These are phyloP conservation scores for Germaria angustata DNA, from an alignment of 2,888 invertebrate species.

Conservation along the genomic window DNA sequence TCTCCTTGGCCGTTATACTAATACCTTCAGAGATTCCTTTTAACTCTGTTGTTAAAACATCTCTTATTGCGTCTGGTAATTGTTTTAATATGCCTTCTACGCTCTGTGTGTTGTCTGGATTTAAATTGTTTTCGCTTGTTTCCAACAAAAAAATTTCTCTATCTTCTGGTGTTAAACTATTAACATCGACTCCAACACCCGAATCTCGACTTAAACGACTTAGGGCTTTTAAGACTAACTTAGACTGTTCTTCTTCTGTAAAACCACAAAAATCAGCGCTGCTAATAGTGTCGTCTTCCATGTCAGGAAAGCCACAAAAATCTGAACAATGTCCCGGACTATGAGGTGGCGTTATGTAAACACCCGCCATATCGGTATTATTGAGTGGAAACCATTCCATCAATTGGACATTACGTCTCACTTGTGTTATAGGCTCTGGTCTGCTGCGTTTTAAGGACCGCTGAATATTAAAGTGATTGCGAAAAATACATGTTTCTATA, in stretches of 20 bases:
- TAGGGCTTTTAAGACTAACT: background rate
- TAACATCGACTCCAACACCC: slow-evolving; percentile 70
- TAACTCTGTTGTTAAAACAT: slow-evolving; percentile 40
- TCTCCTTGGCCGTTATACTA: background rate
- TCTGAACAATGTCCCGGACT: slow-evolving; percentile 67
- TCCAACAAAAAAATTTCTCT: background rate
- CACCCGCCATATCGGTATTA: slow-evolving; percentile 58
- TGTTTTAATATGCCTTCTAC: slow-evolving; percentile 29
- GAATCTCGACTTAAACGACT: slow-evolving; percentile 72
- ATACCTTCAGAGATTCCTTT: background rate
- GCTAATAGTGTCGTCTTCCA: slow-evolving; percentile 45
- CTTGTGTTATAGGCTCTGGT: background rate
- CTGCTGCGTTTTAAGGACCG: slow-evolving; percentile 64
- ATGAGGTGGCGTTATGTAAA: slow-evolving; percentile 63
- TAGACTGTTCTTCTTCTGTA: slow-evolving; percentile 63
- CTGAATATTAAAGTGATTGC: too few relatives aligned
- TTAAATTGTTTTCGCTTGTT: background rate
- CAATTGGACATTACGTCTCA: slow-evolving; percentile 27
- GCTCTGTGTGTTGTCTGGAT: slow-evolving; percentile 1
- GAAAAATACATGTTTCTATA: too few relatives aligned
- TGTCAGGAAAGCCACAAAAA: slow-evolving; percentile 70
- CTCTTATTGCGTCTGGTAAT: slow-evolving; percentile 26
- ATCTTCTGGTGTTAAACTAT: slow-evolving; percentile 40
- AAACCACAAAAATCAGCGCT: slow-evolving; percentile 67
- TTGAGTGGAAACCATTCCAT: slow-evolving; percentile 56